Conservation (phyloP, 64 coral and sea anemone species). For the Trachythela sp. region DNA sequence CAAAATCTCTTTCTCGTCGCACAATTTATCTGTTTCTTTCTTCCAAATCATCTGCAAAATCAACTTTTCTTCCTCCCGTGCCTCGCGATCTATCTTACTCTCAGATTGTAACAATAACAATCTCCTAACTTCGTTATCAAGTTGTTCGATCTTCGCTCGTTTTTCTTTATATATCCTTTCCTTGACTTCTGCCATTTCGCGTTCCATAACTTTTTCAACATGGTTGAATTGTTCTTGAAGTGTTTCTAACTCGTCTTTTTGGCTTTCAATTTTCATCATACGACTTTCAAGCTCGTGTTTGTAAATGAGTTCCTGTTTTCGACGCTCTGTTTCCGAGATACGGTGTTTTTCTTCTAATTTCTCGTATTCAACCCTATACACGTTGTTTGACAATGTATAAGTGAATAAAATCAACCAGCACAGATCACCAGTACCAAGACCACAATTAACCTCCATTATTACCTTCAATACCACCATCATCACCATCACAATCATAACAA, state of each 20-base stretch:
- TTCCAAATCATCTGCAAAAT: constrained; percentile 8
- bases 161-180: constrained; percentile 77
- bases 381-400: neutral
- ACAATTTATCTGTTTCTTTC: neutral
- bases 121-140: neutral
- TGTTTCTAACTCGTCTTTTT: constrained; percentile 63
- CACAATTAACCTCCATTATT: too few relatives aligned
- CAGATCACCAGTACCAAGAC: too few relatives aligned
- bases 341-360: constrained; percentile 19
- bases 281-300: constrained; percentile 67
- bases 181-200: constrained; percentile 65
- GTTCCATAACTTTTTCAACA: constrained; percentile 59
- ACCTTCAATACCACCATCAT: too few relatives aligned
- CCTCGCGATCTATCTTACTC: neutral
- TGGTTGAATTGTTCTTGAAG: constrained; percentile 65
- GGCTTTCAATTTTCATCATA: constrained; percentile 55
- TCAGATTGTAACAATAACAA: neutral
- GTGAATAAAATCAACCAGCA: too few relatives aligned
- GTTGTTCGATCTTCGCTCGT: constrained; percentile 1
- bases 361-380: neutral
- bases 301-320: constrained; percentile 62
- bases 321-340: constrained; percentile 32
- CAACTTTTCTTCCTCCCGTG: neutral
- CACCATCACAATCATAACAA: too few relatives aligned
- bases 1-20: neutral